Evolutionary conservation across 2,797 vertebrate genomes (phyloP).

Genomic region (Trachops cirrhosus): DNA sequence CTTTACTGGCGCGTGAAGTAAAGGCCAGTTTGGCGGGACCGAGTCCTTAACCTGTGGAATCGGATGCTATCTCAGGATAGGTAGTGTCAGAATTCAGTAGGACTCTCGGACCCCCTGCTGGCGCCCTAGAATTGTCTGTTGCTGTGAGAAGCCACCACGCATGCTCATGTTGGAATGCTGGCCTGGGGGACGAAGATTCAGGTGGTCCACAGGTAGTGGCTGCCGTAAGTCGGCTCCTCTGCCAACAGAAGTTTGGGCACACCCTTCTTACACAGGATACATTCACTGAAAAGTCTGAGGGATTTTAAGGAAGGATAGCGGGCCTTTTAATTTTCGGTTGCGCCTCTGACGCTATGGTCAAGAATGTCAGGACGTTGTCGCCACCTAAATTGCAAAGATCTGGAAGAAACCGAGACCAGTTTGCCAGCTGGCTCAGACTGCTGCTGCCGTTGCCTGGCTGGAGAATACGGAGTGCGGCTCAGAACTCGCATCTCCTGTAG

Average conservation of each 20-base stretch:
- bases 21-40: not conserved
- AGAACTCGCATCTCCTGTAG: not conserved
- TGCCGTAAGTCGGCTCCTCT: not conserved
- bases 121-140: not conserved
- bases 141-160: not conserved
- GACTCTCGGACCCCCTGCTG: not conserved
- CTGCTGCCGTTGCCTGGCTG: not conserved
- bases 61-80: not conserved
- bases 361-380: not conserved
- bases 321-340: not conserved
- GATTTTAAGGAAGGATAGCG: not conserved
- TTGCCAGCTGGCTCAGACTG: not conserved
- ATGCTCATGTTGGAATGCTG: not conserved
- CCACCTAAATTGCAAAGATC: not conserved
- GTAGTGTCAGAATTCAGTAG: not conserved
- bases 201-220: not conserved
- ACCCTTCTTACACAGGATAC: not conserved
- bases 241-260: not conserved
- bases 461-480: not conserved
- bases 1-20: not conserved
- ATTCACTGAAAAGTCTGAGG: not conserved
- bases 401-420: not conserved
- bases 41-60: not conserved
- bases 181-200: not conserved
- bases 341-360: not conserved